A percentile compares a stretch with the other conserved stretches of the same genome.
phyloP scores from a whole-genome alignment of 2,888 invertebrate species.

The Cremastinae sp. region DNA sequence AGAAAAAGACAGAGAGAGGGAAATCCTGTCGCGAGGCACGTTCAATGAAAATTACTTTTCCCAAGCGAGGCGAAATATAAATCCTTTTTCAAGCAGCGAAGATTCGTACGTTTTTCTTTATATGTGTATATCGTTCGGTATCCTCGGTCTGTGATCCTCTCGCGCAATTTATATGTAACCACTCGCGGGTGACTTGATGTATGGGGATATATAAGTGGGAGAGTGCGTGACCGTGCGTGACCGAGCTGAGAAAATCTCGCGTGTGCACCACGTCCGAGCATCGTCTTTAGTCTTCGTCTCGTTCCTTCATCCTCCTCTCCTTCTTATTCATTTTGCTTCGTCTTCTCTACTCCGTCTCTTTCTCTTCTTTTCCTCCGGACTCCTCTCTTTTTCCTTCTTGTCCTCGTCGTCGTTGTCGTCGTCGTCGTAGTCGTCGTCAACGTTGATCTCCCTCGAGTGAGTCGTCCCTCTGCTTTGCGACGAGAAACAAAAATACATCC shows the following conservation, averaged over 20 bases:
- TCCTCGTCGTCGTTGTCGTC: slow-evolving; percentile 30
- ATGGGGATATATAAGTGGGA: slow-evolving; percentile 53
- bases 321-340: slow-evolving; percentile 4
- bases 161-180: slow-evolving; percentile 58
- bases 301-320: slow-evolving; percentile 31
- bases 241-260: slow-evolving; percentile 68
- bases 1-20: neutral
- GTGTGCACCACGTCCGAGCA: slow-evolving; percentile 69
- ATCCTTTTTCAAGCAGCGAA: slow-evolving; percentile 12
- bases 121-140: slow-evolving; percentile 29
- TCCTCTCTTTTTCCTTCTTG: slow-evolving; percentile 9
- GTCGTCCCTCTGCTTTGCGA: slow-evolving; percentile 70
- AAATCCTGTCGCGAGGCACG: slow-evolving; percentile 41
- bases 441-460: slow-evolving; percentile 63
- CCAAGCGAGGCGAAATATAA: slow-evolving; percentile 24
- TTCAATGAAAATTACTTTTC: slow-evolving; percentile 56
- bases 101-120: neutral
- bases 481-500: slow-evolving; percentile 50
- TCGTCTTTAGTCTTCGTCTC: slow-evolving; percentile 62
- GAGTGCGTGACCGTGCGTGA: slow-evolving; percentile 64
- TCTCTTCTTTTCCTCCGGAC: neutral
- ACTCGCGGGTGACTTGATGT: slow-evolving; percentile 61
- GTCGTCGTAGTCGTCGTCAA: slow-evolving; percentile 60
- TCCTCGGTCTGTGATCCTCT: slow-evolving; percentile 44
- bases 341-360: neutral